Evolutionary conservation across 2,113 vertebrate genomes (phyloP), one percentile per base, ranked within the genome.

Genomic region (Centropus unirufus): DNA sequence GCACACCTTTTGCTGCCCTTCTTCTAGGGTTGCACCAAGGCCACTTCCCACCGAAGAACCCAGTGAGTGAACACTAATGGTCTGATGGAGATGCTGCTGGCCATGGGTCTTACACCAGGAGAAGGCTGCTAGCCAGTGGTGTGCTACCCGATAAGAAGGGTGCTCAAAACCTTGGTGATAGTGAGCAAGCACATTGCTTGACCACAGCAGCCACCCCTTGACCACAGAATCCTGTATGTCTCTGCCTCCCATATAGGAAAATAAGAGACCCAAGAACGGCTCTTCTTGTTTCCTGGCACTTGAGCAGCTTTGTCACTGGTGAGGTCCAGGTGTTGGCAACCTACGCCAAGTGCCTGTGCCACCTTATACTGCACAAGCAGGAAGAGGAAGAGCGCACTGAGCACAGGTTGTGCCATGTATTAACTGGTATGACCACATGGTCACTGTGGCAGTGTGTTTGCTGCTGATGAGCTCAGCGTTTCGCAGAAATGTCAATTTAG

Each of bases 171-270:
- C 39, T 36, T 34, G 14, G 14, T 72, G 46, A 52, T 67, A 55
- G 27, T 13, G 39, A 90, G 46, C 44, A 70, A 70, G n/a, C 21
- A 24, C 26, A 11, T 59, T 36, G 51, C 76, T 81, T 63, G 67
- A 51, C 26, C 1, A 0, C 13, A 61, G 52, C 21, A 76, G 14
- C n/a, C 1, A 0, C 59, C 39, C 23, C 34, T 73, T 40, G 67
- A 27, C 23, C 42, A 46, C 54, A 26, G 19, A 44, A 30, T 7
- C 23, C 46, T 7, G 0, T 18, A 16, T 55, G 34, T 9, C 12
- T 77, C 46, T 77, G 58, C 30, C 30, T 67, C 47, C 52, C 1
- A 0, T 72, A 30, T 34, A 67, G 40, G 47, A 54, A 82, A 34
- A 67, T 23, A 89, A 46, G 16, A 67, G 21, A 34, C 6, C 47